Percentiles rank a stretch among this genome's conserved stretches.
Evolutionary conservation across 2,113 vertebrate genomes (phyloP).

Genomic region (Calyptomena viridis): DNA sequence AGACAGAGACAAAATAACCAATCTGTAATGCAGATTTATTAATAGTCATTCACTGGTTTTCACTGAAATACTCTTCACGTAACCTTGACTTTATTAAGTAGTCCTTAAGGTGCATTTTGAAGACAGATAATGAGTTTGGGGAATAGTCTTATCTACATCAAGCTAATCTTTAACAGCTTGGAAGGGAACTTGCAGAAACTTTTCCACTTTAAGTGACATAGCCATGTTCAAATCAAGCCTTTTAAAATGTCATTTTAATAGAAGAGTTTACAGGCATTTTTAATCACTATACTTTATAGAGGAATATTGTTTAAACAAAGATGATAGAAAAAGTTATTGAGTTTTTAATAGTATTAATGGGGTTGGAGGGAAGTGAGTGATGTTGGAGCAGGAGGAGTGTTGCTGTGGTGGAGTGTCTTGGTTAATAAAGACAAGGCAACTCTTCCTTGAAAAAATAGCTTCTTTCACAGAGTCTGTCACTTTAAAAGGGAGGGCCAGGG

Average conservation of each 20-base stretch:
- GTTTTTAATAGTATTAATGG: conserved; percentile 58
- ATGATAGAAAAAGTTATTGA: conserved; percentile 17
- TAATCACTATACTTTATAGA: conserved; percentile 60
- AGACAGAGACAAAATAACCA: conserved; percentile 73
- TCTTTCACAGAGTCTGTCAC: conserved; percentile 38
- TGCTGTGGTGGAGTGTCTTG: conserved; percentile 35
- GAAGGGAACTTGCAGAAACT: conserved; percentile 71
- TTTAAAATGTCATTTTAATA: conserved; percentile 73
- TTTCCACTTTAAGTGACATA: conserved; percentile 77
- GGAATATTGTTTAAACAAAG: conserved; percentile 69
- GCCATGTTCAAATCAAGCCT: conserved; percentile 66
- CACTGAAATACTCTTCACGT: conserved; percentile 76
- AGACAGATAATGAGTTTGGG: conserved; percentile 83
- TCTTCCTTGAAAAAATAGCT: conserved; percentile 25
- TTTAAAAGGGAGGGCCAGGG: conserved; percentile 67
- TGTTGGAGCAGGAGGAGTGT: conserved; percentile 53
- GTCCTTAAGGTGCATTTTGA: conserved; percentile 83
- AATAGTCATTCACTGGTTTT: conserved; percentile 79
- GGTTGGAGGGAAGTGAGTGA: conserved; percentile 16
- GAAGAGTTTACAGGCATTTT: conserved; percentile 68
- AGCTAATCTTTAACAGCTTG: conserved; percentile 84
- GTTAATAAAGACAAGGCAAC: conserved; percentile 57
- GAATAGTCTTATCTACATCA: conserved; percentile 81
- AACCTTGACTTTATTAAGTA: conserved; percentile 86
- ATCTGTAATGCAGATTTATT: conserved; percentile 78